Percentiles rank a stretch among this genome's conserved stretches.
phyloP scores from a whole-genome alignment of 1,140 invertebrate genomes.

The Delia radicum region DNA sequence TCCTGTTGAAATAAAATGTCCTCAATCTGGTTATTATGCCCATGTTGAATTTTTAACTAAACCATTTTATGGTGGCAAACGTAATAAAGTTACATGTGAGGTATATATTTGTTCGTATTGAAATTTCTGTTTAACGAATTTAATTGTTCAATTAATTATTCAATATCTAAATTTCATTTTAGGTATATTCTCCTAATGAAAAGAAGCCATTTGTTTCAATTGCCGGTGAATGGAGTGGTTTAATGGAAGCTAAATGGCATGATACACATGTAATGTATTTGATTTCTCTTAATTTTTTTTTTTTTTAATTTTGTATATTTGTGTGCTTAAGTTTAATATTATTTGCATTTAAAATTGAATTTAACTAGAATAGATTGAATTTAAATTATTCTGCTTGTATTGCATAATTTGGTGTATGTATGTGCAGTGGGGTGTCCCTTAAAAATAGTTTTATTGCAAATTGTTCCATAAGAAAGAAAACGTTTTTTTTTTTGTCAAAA shows the following conservation, averaged over 20 bases:
- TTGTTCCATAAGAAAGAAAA: too few species aligned
- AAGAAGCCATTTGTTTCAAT: constrained; percentile 88
- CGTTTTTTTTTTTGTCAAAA: too few species aligned
- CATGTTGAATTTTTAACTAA: constrained; percentile 93
- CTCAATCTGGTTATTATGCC: constrained; percentile 85
- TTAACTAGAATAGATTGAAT: too few species aligned
- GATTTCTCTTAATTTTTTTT: background rate
- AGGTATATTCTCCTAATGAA: constrained; percentile 68
- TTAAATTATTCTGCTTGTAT: too few species aligned
- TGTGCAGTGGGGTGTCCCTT: too few species aligned
- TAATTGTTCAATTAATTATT: background rate
- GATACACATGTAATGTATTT: constrained; percentile 65
- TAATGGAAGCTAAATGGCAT: constrained; percentile 84
- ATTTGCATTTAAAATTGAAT: background rate
- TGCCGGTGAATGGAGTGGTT: constrained; percentile 91
- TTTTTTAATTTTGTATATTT: background rate
- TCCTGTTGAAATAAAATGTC: constrained; percentile 81
- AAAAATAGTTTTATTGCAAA: too few species aligned
- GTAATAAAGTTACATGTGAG: constrained; percentile 86
- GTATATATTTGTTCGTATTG: constrained; percentile 47
- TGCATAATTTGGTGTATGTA: background rate
- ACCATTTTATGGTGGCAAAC: constrained; percentile 95
- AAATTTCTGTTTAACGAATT: background rate
- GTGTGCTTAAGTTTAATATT: background rate
- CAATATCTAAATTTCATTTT: constrained; percentile 27